Conservation (phyloP, 2,113 vertebrate genomes). For the Plestiodon gilberti region DNA sequence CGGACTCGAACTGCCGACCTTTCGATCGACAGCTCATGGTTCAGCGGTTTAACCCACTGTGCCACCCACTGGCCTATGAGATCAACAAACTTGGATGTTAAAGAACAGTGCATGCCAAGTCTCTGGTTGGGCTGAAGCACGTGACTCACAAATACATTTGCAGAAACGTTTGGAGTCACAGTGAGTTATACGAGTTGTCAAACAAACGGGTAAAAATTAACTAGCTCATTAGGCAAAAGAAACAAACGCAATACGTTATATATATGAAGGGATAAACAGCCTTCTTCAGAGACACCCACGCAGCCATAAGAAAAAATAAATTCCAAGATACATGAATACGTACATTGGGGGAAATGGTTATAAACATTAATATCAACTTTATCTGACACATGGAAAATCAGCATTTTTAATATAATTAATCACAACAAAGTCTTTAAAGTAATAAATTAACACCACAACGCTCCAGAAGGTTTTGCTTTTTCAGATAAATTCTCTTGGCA, state of each 20-base stretch:
- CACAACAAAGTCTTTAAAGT: not conserved
- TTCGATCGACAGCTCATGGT: too few relatives aligned
- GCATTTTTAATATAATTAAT: not conserved
- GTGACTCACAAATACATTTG: not conserved
- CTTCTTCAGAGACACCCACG: not conserved
- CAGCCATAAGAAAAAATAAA: not conserved
- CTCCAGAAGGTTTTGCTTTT: not conserved
- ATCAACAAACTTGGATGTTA: not conserved
- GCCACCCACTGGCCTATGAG: too few relatives aligned
- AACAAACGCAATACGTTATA: not conserved
- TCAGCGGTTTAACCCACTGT: too few relatives aligned
- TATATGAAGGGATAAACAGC: not conserved
- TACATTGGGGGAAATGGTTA: not conserved
- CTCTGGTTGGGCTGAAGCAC: not conserved
- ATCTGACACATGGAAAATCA: not conserved
- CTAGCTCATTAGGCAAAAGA: slow-evolving; percentile 21
- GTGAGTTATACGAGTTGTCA: slow-evolving; percentile 25
- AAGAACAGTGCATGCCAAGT: not conserved
- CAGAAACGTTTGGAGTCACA: not conserved
- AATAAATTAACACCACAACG: not conserved
- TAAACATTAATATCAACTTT: not conserved
- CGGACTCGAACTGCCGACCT: too few relatives aligned
- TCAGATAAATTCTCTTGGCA: not conserved
- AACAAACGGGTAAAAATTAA: slow-evolving; percentile 6
- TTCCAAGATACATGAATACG: not conserved